Conservation (phyloP, 2,113 vertebrate genomes). For the Bos taurus region ARS-UCD2.0 NC_037338.1:50805501-50806000, state of each 20-base stretch:
- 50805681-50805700: background rate
- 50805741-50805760: background rate
- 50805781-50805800: background rate
- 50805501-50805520: background rate
- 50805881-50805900: background rate
- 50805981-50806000: background rate
- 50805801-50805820: background rate
- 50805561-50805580: background rate
- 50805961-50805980: too few relatives aligned
- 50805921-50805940: background rate
- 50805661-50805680: conserved; percentile 34
- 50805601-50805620: background rate
- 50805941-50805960: background rate
- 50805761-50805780: background rate
- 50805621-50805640: conserved; percentile 14
- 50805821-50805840: background rate
- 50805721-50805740: background rate
- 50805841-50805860: background rate
- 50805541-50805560: background rate
- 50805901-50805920: background rate
- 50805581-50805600: background rate
- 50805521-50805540: background rate
- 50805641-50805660: background rate
- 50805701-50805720: conserved; percentile 3
- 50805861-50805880: background rate